Conservation (phyloP, 2,888 invertebrate species). For the Sarcophaga carnaria region DNA sequence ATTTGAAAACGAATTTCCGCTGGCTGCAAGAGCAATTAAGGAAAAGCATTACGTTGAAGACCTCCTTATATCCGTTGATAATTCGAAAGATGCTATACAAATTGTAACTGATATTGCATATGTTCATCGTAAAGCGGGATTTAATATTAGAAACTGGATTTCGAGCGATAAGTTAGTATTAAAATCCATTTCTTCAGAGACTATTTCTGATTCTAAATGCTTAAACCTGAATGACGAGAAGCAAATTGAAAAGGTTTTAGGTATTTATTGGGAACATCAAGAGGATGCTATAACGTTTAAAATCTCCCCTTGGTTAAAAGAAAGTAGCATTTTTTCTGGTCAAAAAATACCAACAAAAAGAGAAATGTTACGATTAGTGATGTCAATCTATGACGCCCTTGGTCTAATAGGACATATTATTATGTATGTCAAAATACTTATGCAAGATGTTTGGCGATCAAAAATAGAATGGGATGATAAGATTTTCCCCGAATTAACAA, state of each 20-base stretch:
- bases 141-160: conserved; percentile 13
- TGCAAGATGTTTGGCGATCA: conserved; percentile 29
- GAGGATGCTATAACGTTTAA: conserved; percentile 52
- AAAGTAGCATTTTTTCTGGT: conserved; percentile 6
- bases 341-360: conserved; percentile 27
- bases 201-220: conserved; percentile 1
- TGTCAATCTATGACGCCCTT: conserved; percentile 42
- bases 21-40: neutral
- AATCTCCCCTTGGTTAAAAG: conserved; percentile 26
- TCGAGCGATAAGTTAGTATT: neutral
- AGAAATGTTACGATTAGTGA: conserved; percentile 21
- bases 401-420: conserved; percentile 38
- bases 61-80: neutral
- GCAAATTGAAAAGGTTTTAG: conserved; percentile 52
- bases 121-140: neutral
- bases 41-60: neutral
- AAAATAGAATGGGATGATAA: conserved; percentile 33
- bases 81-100: neutral
- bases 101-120: neutral
- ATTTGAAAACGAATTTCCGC: neutral
- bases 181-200: neutral
- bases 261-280: conserved; percentile 45
- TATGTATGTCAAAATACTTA: no score
- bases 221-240: conserved; percentile 34
- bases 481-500: conserved; percentile 5